Evolutionary conservation across 2,113 vertebrate species (phyloP), one percentile per base, ranked within the genome.

Genomic region (Paedocypris sp.): DNA sequence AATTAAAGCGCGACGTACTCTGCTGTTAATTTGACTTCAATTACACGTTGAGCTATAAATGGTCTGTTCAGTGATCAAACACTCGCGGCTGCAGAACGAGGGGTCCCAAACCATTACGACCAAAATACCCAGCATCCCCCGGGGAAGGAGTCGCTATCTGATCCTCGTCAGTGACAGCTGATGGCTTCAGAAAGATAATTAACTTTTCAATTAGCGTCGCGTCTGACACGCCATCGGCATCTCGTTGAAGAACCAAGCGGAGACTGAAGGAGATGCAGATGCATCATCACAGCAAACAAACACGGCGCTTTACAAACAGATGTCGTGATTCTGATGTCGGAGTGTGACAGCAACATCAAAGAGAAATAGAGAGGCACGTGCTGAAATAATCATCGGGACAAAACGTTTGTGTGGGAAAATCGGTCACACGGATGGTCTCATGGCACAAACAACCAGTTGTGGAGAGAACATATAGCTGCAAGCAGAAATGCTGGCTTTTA

Each of bases 141-240:
- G 28, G 88, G 86, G 91, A 87, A 69, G 69, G 69, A 74, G 72
- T 75, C 81, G 76, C 83, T 87, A 83, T 87, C 85, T 88, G 89
- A 90, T 88, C 86, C 85, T 85, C 85, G 77, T 85, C 88, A 89
- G 84, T 89, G 90, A 91, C 91, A 94, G 91, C 89, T 91, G 91
- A 94, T 89, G 90, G 86, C 89, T 90, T 91, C 85, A 87, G 85
- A 88, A 92, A 95, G 88, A 91, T 92, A 94, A 95, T 95, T 97
- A 91, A 91, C 87, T 93, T 94, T 91, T 90, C 90, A 92, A 93
- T 97, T 91, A 93, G 81, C 86, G 82, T 83, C 60, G 54, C 84
- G 80, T 90, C 87, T 87, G 89, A 88, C 83, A 81, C 80, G 78
- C 84, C 69, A 70, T 84, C 80, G 75, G 76, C 75, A 84, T 86